Evolutionary conservation across 64 coral and sea anemone species (phyloP).

Genomic region (Anthopleura sola): DNA sequence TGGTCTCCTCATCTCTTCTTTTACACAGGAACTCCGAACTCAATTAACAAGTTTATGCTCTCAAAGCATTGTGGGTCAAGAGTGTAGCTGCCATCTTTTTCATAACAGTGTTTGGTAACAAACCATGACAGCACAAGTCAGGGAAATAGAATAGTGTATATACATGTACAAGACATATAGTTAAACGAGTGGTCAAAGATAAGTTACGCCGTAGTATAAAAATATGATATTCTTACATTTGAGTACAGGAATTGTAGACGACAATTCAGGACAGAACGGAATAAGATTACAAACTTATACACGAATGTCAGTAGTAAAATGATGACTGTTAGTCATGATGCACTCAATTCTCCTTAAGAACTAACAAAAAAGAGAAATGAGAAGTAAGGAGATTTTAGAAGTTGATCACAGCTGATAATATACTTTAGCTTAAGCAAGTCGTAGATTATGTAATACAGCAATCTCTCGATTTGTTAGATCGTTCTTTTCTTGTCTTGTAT

Average conservation of each 20-base stretch:
- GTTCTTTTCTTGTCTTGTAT: not conserved
- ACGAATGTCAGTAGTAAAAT: not conserved
- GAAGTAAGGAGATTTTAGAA: not conserved
- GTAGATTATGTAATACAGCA: not conserved
- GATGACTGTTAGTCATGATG: not conserved
- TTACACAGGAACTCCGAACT: not conserved
- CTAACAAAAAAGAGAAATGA: not conserved
- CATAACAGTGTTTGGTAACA: not conserved
- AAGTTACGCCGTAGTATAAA: not conserved
- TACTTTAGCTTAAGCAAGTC: not conserved
- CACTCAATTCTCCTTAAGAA: not conserved
- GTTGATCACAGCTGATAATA: not conserved
- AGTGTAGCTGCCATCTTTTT: not conserved
- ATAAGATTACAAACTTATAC: not conserved
- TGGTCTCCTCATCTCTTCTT: not conserved
- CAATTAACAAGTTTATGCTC: not conserved
- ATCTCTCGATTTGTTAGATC: not conserved
- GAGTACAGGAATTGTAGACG: not conserved
- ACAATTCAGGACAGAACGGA: not conserved
- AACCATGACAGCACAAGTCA: not conserved
- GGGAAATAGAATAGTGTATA: not conserved
- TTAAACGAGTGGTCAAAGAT: not conserved
- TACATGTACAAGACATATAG: not conserved
- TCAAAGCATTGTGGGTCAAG: no score
- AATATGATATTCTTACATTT: not conserved